Evolutionary conservation across 2,797 vertebrate species (phyloP), one percentile per base, ranked within the genome.

Genomic region (Coregonus sp.): DNA sequence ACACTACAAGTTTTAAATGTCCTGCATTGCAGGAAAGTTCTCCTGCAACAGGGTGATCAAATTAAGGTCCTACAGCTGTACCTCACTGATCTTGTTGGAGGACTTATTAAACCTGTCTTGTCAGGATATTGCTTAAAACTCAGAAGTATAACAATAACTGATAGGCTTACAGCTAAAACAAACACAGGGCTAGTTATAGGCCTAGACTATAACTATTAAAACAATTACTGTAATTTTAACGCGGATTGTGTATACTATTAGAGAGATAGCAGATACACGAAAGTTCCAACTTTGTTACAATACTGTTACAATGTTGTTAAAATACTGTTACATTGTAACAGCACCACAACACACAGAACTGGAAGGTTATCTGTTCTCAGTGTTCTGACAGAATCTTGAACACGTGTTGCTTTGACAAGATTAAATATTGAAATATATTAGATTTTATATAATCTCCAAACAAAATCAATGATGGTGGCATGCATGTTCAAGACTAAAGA

Each of bases 121-220:
- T 54, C 51, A 72, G 71, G 71, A 56, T 72, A 33, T 33, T 31
- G 70, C 25, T 52, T 52, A 29, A 16, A 67, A 67, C 40, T 47
- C 61, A 65, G 40, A 47, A 47, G 40, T 47, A 47, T 47, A 47
- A 47, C 40, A 47, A 47, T 11, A 47, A 12, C 40, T 47, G 40
- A 47, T 47, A 47, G 40, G 40, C 9, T 12, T 47, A 47, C 40
- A 11, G 40, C 9, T 47, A 12, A 47, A 47, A 47, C 40, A 47
- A 47, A 47, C 40, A 47, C 40, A 11, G 65, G 4, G 59, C 20
- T 61, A 61, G 59, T 7, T 25, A 61, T 25, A 61, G n/a, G n/a
- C 59, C 6, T 61, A 25, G n/a, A 16, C 54, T 20, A n/a, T 2
- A 18, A 18, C 18, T 20, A 18, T 59, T 59, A 2, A 59, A 18